Base-by-base conservation (phyloP, 1,140 invertebrate genomes). In the Calephelis virginiensis region DNA sequence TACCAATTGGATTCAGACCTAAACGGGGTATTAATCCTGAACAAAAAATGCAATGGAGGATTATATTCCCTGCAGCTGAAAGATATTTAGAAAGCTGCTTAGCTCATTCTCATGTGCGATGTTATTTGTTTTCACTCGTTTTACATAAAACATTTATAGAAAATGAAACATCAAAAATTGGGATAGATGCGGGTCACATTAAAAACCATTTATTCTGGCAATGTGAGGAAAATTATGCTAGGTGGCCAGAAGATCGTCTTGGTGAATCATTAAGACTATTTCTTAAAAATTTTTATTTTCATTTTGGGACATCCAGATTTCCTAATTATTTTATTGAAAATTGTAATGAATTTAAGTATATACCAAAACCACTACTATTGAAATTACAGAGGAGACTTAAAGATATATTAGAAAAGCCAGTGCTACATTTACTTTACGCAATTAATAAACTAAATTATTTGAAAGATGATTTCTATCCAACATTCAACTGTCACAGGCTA, bases 151-250 rank as follows among this genome's bases (percentile, higher is more conserved):
- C 93, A 0, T 96, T 94, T 73, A 90, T 96, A 45, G 93, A 94
- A 73, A 93, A 93, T 0, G 80, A 92, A 46, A 86, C 92, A 28
- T 80, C 89, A 11, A 92, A 92, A 77, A 87, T 93, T 50, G 93
- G 94, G 3, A 81, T 95, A 0, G 92, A 93, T 14, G 82, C 86
- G 0, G 93, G 94, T 64, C 96, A 97, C 78, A 92, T 97, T n/a
- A 93, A 95, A 64, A 94, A 94, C 64, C 93, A 95, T 76, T 80
- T 97, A n/a, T 96, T 96, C 78, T 96, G 95, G 94, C 92, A 96
- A 82, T 95, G 95, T 69, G 96, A 97, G 80, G 93, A 93, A 38
- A 93, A 94, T 69, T 93, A 93, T 72, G 92, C 92, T 4, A 93
- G 92, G 59, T 96, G 95, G 95, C 92, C 94, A 0, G 94, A 96